phyloP scores from a whole-genome alignment of 2,888 invertebrate genomes.

The Tetranychus truncatus region DNA sequence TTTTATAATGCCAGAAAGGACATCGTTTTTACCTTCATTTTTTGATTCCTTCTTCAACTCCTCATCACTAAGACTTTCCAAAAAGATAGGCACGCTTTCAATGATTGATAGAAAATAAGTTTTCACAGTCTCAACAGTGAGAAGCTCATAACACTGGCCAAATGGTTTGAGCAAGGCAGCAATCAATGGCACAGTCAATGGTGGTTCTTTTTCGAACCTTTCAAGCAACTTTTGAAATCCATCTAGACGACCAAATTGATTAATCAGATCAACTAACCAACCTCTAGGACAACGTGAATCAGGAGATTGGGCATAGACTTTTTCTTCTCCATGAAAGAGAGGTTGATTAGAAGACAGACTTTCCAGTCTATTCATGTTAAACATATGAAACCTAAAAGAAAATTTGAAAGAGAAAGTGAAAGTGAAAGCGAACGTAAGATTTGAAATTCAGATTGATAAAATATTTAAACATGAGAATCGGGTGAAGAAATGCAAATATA shows the following conservation, averaged over 20 bases:
- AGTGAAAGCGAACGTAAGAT: background rate
- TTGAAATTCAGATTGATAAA: background rate
- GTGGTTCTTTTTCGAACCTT: constrained; percentile 55
- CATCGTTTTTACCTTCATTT: constrained; percentile 80
- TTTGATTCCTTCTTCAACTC: constrained; percentile 88
- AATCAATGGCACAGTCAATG: constrained; percentile 54
- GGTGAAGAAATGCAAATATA: background rate
- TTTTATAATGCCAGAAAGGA: constrained; percentile 80
- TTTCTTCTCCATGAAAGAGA: background rate
- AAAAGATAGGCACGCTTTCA: constrained; percentile 68
- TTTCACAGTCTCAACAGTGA: constrained; percentile 71
- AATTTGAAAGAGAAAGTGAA: background rate
- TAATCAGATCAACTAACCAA: constrained; percentile 88
- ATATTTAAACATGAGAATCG: background rate
- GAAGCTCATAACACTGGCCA: constrained; percentile 71
- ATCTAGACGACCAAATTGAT: constrained; percentile 70
- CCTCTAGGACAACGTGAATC: constrained; percentile 73
- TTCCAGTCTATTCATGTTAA: constrained; percentile 58
- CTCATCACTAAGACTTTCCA: constrained; percentile 82
- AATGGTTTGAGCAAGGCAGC: constrained; percentile 70
- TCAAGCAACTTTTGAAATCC: constrained; percentile 71
- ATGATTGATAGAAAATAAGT: constrained; percentile 80
- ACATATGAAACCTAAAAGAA: constrained; percentile 57
- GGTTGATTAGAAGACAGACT: constrained; percentile 43
- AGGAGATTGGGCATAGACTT: constrained; percentile 25